These are phyloP conservation scores for Cancer borealis DNA, from an alignment of 2,888 invertebrate species.

Conservation along the genomic window DNA sequence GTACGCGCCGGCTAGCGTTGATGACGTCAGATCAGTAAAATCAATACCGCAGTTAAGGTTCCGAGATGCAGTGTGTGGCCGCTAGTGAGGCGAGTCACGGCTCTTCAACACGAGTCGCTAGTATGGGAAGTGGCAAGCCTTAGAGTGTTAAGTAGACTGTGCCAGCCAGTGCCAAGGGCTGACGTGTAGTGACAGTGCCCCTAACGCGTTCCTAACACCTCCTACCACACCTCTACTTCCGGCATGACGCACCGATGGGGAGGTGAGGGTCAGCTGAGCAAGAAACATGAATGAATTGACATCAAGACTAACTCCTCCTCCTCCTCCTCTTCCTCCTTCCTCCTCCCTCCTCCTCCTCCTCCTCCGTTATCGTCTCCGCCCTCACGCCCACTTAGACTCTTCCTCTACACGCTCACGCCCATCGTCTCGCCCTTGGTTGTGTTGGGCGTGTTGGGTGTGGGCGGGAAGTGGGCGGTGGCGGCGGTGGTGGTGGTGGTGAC, in stretches of 20 bases:
- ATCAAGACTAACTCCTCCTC: slow-evolving; percentile 37
- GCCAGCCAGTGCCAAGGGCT: not conserved
- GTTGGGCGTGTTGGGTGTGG: slow-evolving; percentile 36
- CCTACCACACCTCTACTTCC: not conserved
- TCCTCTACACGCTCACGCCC: not conserved
- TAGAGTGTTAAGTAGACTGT: not conserved
- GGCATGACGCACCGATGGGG: slow-evolving; percentile 57
- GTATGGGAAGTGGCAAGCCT: slow-evolving; percentile 49
- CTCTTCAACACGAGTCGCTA: not conserved
- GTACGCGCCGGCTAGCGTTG: slow-evolving; percentile 60
- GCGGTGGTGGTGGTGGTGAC: slow-evolving; percentile 48
- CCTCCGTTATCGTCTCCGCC: not conserved
- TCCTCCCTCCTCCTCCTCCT: slow-evolving; percentile 27
- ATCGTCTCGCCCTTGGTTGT: not conserved
- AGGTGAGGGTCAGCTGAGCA: slow-evolving; percentile 67
- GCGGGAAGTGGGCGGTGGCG: not conserved
- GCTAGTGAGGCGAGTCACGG: slow-evolving; percentile 58
- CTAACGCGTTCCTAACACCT: not conserved
- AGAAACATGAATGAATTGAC: slow-evolving; percentile 64
- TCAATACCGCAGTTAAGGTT: slow-evolving; percentile 69
- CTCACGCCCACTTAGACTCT: not conserved
- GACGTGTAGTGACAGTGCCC: not conserved
- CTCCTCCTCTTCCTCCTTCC: not conserved
- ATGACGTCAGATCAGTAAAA: slow-evolving; percentile 67
- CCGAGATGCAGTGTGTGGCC: slow-evolving; percentile 65